A percentile compares a stretch with the other conserved stretches of the same genome.
Conservation (phyloP, 2,888 invertebrate species). For the Drosophila kambysellisi region DNA sequence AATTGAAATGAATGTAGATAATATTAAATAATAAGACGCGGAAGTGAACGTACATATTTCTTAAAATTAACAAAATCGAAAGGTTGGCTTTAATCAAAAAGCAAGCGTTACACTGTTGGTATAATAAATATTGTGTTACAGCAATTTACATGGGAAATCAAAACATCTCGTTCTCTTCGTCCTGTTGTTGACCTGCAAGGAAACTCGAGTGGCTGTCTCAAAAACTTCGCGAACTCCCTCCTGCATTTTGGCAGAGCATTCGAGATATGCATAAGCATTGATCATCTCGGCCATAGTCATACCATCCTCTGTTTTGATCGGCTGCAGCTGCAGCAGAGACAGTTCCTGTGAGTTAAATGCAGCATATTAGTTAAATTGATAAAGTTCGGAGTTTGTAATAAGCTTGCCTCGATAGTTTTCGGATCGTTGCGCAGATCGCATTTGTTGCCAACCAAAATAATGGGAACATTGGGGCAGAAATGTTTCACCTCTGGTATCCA, state of each 20-base stretch:
- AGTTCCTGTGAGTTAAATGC: constrained; percentile 88
- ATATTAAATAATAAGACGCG: not conserved
- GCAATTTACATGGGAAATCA: constrained; percentile 87
- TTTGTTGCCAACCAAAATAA: constrained; percentile 99
- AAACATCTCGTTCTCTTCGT: constrained; percentile 92
- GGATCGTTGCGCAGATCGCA: constrained; percentile 97
- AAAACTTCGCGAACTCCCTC: constrained; percentile 99
- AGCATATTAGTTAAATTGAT: not conserved
- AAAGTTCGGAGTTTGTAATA: no score
- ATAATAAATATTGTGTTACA: not conserved
- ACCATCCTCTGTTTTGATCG: constrained; percentile 98
- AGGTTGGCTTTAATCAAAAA: not conserved
- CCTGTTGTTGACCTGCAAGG: constrained; percentile 93
- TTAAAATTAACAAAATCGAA: not conserved
- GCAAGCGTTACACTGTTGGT: not conserved
- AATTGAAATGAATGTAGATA: constrained; percentile 21
- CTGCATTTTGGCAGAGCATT: constrained; percentile 99
- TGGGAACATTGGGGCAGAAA: constrained; percentile 99
- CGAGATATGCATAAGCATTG: constrained; percentile 98
- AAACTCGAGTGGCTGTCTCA: constrained; percentile 98
- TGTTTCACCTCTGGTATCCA: constrained; percentile 99
- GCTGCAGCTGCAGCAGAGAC: constrained; percentile 98
- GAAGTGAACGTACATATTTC: constrained; percentile 8
- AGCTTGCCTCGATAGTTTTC: constrained; percentile 90
- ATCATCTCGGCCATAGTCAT: constrained; percentile 99